Evolutionary conservation across 2,888 invertebrate species (phyloP).

Genomic region (Halictus quadricinctus): DNA sequence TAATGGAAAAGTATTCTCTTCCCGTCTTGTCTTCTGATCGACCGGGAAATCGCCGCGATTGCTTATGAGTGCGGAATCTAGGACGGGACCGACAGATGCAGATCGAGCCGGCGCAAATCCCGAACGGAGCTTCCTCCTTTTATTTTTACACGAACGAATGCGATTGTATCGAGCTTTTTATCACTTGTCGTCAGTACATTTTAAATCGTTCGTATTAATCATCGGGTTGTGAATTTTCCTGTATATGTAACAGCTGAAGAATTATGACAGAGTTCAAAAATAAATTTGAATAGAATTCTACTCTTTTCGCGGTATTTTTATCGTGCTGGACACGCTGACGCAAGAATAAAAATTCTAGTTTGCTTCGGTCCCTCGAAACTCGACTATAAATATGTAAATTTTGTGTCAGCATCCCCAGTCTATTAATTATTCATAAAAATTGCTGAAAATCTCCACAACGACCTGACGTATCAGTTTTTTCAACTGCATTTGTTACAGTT

Average conservation of each 20-base stretch:
- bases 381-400: conserved; percentile 1
- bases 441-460: neutral
- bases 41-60: conserved; percentile 36
- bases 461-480: neutral
- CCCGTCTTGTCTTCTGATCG: neutral
- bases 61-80: conserved; percentile 25
- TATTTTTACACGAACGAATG: neutral
- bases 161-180: neutral
- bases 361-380: neutral
- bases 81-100: conserved; percentile 13
- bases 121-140: neutral
- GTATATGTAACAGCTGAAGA: too few species aligned
- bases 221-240: too few species aligned
- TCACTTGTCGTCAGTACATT: neutral
- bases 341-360: neutral
- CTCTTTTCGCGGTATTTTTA: neutral
- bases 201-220: neutral
- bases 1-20: conserved; percentile 44
- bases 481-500: neutral
- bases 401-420: neutral
- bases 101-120: neutral
- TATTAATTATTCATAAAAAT: conserved; percentile 3
- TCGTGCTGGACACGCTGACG: neutral
- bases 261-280: neutral
- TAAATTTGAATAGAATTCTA: neutral